Evolutionary conservation across 2,888 invertebrate genomes (phyloP), one percentile per base, ranked within the genome.

Genomic region (Microctonus brassicae): DNA sequence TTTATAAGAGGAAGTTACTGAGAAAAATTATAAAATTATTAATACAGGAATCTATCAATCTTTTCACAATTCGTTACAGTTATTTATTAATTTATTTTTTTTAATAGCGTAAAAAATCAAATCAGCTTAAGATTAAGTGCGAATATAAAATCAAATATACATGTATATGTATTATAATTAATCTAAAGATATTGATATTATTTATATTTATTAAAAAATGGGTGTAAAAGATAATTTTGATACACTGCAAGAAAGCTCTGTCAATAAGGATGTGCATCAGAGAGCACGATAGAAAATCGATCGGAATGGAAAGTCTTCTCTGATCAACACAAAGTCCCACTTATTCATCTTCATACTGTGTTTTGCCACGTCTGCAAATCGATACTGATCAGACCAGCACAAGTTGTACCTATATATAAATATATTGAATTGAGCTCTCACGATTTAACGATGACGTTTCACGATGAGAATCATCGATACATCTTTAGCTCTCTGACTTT

Each of bases 271-370:
- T 73, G 72, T 1, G 24, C 62, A 72, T 52, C 60, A 33, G 58
- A 53, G 33, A 36, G 64, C 58, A 17, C 42, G 70, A 76, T 74
- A 70, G 78, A 78, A 75, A 76, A 77, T 76, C 75, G 71, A 76
- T 73, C 73, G 53, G 77, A 80, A 76, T 76, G 78, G 79, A 82
- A 82, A 82, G 78, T 78, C 73, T 39, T 76, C 26, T 65, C 57
- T 57, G n/a, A n/a, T n/a, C 69, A 57, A n/a, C 33, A 36, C 11
- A 53, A 63, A 72, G 62, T 74, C 63, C 69, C 70, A 65, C 69
- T 57, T 42, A 58, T 53, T 34, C n/a, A 70, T 58, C 74, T 42
- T 62, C 34, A 61, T 17, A 42, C 17, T 1, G n/a, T 13, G n/a
- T 13, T 42, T 42, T 17, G 29, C n/a, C 42, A 42, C 55, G 26